phyloP scores from a whole-genome alignment of 35 echinoderm and acorn worm genomes.

The Nesometra sesokonis region DNA sequence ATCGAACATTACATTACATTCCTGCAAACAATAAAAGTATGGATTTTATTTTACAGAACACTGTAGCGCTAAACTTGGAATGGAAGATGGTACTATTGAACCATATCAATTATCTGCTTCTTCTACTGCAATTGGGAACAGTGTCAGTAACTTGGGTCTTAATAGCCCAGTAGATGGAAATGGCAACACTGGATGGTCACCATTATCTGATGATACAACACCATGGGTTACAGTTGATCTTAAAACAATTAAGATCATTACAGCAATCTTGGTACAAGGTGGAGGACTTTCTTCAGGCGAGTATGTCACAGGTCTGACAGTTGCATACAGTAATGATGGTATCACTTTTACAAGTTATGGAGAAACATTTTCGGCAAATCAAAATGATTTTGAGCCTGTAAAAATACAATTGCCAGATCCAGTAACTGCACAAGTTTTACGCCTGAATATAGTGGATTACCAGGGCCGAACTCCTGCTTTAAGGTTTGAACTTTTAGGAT shows the following conservation, averaged over 20 bases:
- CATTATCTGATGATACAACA: conserved; percentile 14
- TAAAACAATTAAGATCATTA: conserved; percentile 22
- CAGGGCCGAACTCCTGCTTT: conserved; percentile 16
- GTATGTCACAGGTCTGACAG: conserved; percentile 44
- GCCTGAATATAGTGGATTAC: conserved; percentile 20
- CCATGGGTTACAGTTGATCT: conserved; percentile 68
- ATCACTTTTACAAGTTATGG: background rate
- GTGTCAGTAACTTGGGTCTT: conserved; percentile 27
- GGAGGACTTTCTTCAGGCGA: conserved; percentile 25
- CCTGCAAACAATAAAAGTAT: no score
- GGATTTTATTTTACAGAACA: background rate
- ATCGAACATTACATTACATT: no score
- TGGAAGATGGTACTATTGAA: conserved; percentile 17
- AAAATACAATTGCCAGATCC: conserved; percentile 36
- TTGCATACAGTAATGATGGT: conserved; percentile 45
- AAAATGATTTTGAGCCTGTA: background rate
- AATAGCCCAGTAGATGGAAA: conserved; percentile 33
- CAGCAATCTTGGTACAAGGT: conserved; percentile 57
- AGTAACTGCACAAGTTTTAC: conserved; percentile 17
- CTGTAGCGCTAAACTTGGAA: conserved; percentile 20
- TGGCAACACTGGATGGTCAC: conserved; percentile 42
- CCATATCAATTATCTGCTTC: conserved; percentile 30
- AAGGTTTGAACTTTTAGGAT: conserved; percentile 53
- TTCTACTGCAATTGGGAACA: conserved; percentile 27
- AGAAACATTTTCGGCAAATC: background rate